These are phyloP conservation scores for Aspiorhynchus laticeps DNA, from an alignment of 2,113 vertebrate genomes.

Conservation along the genomic window DNA sequence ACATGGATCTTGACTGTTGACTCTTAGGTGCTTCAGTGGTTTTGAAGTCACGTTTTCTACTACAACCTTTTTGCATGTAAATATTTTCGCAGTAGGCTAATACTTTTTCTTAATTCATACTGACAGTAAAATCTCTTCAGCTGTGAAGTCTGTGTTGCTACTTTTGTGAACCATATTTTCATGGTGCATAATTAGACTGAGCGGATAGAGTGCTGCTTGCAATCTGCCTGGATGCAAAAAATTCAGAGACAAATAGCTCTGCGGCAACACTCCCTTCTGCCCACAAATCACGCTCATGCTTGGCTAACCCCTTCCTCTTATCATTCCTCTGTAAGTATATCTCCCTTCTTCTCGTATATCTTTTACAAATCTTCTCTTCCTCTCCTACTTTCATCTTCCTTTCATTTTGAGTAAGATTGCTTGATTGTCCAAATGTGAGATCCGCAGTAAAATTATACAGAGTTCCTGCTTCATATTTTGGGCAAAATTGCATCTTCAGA, in stretches of 20 bases:
- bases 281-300: constrained; percentile 41
- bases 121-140: constrained; percentile 14
- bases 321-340: constrained; percentile 4
- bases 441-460: background rate
- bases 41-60: background rate
- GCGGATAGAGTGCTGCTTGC: constrained; percentile 2
- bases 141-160: constrained; percentile 10
- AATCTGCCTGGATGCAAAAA: constrained; percentile 16
- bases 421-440: background rate
- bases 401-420: background rate
- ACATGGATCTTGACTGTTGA: background rate
- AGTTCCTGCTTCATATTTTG: background rate
- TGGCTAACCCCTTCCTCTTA: constrained; percentile 10
- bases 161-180: constrained; percentile 15
- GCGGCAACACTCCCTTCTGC: background rate
- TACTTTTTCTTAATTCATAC: constrained; percentile 46
- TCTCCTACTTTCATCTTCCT: constrained; percentile 1
- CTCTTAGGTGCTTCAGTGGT: background rate
- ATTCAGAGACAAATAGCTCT: constrained; percentile 30
- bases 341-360: constrained; percentile 1
- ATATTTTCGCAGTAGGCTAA: constrained; percentile 33
- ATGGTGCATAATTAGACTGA: constrained; percentile 24
- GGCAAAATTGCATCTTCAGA: background rate
- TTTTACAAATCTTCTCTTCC: constrained; percentile 12
- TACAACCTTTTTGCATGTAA: constrained; percentile 20